Percentiles rank a stretch among this genome's conserved stretches.
phyloP scores from a whole-genome alignment of 2,113 vertebrate species.

The Donacobius atricapilla region DNA sequence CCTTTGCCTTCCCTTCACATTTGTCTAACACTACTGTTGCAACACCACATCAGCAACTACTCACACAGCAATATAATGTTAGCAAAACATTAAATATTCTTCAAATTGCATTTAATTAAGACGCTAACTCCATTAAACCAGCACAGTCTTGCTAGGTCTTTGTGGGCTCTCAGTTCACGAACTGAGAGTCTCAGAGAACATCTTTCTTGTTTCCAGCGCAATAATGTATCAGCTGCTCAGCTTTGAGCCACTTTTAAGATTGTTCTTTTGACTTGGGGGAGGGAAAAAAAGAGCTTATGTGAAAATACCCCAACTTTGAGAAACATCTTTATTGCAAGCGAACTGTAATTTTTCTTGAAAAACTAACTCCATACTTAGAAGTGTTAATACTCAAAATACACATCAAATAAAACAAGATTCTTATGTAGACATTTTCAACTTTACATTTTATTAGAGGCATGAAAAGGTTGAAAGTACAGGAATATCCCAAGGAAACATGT shows the following conservation, averaged over 20 bases:
- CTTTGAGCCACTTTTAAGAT: neutral
- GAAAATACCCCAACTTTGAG: neutral
- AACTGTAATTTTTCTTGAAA: neutral
- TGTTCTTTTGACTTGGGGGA: neutral
- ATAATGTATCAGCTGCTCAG: neutral
- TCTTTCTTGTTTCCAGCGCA: neutral
- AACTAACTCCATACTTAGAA: neutral
- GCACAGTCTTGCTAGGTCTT: neutral
- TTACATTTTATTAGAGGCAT: conserved; percentile 7
- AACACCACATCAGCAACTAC: neutral
- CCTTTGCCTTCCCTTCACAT: neutral
- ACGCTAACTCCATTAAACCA: neutral
- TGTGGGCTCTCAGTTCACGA: neutral
- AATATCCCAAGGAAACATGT: neutral
- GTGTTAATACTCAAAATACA: neutral
- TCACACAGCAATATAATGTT: neutral
- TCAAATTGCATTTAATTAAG: neutral
- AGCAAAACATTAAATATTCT: neutral
- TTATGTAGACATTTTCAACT: neutral
- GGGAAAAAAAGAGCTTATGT: neutral
- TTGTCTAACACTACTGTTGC: neutral
- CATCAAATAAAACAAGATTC: neutral
- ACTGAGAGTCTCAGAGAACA: neutral
- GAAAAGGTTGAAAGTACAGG: neutral
- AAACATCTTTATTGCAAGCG: neutral